Evolutionary conservation across 1,140 invertebrate genomes (phyloP), one percentile per base, ranked within the genome.

Genomic region (Drosophila nasuta): DNA sequence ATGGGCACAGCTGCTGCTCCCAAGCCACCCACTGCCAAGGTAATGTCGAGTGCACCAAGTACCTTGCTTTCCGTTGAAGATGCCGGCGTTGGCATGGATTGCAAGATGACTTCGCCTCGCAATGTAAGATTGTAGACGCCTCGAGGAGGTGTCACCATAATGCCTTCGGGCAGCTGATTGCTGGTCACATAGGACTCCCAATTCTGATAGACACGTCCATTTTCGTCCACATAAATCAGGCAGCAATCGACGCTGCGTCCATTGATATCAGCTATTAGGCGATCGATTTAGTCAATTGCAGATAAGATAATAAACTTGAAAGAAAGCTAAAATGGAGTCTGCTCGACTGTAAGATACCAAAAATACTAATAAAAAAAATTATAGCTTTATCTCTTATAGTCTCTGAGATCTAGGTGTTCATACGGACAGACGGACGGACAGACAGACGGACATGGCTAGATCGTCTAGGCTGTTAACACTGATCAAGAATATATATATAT

Each of bases 201-300:
- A 56, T 91, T 92, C 52, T 88, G 79, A 77, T 92, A 92, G 1
- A 91, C 85, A 1, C 91, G 83, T 8, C 83, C 88, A 7, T 54
- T 65, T 35, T 91, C 91, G 54, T 92, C 91, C 5, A 92, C 73
- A 65, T 91, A 92, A n/a, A 91, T 59, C 77, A 91, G 86, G 52
- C 91, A 92, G 35, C 87, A 92, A 41, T 86, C 43, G 28, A 45
- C 46, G 35, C 90, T 77, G n/a, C 5, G 17, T 10, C 63, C 76
- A 13, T 10, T 48, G 28, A 2, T 49, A 2, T 46, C 67, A 10
- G 59, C 82, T 86, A 41, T 0, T 17, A 8, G 2, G 35, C 8
- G 35, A 2, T 10, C 35, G 10, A 38, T 38, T 38, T 38, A 38
- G 8, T 10, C 35, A 38, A 17, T 10, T 48, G 10, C 3, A 28